Conservation (phyloP, 2,888 invertebrate genomes). For the Chydorus sphaericus region DNA sequence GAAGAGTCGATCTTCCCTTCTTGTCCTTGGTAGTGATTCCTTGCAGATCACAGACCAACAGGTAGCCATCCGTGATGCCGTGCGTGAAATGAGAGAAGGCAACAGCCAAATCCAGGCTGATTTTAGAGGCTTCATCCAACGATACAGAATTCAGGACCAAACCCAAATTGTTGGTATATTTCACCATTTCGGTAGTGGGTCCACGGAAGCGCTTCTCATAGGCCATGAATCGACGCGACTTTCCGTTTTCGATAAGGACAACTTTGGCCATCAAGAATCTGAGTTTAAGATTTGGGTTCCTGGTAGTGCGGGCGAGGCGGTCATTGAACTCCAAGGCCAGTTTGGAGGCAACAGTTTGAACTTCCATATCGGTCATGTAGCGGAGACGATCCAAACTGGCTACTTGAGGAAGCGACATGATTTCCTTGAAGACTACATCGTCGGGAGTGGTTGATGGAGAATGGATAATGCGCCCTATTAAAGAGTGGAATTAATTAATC, state of each 20-base stretch:
- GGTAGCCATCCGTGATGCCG: neutral
- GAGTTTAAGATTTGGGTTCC: neutral
- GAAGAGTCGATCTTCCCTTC: neutral
- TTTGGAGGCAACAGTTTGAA: neutral
- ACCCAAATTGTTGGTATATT: neutral
- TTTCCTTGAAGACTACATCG: neutral
- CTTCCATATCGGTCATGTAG: neutral
- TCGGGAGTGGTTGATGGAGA: neutral
- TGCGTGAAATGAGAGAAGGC: neutral
- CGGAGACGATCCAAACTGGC: neutral
- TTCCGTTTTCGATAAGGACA: neutral
- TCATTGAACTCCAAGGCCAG: neutral
- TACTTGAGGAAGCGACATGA: neutral
- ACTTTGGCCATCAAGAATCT: neutral
- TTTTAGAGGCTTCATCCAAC: neutral
- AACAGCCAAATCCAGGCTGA: neutral
- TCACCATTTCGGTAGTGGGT: neutral
- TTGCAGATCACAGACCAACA: neutral
- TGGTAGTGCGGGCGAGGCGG: neutral
- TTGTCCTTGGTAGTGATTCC: neutral
- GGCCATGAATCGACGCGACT: neutral
- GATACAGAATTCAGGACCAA: neutral
- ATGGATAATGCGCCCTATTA: no score
- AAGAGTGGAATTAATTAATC: no score
- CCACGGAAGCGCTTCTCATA: neutral